Evolutionary conservation across 2,888 invertebrate genomes (phyloP), one percentile per base, ranked within the genome.

Genomic region (Coremacera marginata): DNA sequence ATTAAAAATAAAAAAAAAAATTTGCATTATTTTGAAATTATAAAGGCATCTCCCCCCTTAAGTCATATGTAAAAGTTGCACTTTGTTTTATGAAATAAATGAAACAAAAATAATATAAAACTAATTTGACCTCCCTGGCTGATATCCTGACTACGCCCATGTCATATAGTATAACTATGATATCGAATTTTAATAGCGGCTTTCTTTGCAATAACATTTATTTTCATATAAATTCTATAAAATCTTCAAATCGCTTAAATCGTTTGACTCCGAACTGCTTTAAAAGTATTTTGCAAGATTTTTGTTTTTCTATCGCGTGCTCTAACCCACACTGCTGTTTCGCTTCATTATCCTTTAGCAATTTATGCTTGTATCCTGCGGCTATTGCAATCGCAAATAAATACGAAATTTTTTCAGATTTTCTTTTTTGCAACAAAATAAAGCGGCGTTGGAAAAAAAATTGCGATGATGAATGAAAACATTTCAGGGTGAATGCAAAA

Each of bases 401-500:
- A 62, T 60, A 25, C 19, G 60, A 60, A 49, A 51, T 34, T 22
- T 19, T 5, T 51, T 31, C n/a, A n/a, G n/a, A n/a, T 19, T 31
- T 11, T 27, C 16, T 44, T 22, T 11, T 25, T 27, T 9, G 25
- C 22, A 25, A 22, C 11, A 55, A 25, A 57, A 74, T 51, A 74
- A n/a, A 65, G 19, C 31, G 25, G 51, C 27, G 16, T 16, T 37
- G 5, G 49, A 51, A 68, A 22, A 22, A 60, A 65, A 74, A 51
- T 22, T 52, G 14, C 67, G 31, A 51, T 65, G 73, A 63, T 65
- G 73, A 65, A 73, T 78, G 65, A 57, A 76, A 77, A 70, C 51
- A 76, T 76, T 70, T 73, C 72, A 67, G 77, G 62, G 57, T 75
- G 78, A 78, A 76, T 73, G 78, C 78, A 77, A 77, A 77, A 75